phyloP scores from a whole-genome alignment of 1,140 invertebrate genomes.

The Euwallacea similis region DNA sequence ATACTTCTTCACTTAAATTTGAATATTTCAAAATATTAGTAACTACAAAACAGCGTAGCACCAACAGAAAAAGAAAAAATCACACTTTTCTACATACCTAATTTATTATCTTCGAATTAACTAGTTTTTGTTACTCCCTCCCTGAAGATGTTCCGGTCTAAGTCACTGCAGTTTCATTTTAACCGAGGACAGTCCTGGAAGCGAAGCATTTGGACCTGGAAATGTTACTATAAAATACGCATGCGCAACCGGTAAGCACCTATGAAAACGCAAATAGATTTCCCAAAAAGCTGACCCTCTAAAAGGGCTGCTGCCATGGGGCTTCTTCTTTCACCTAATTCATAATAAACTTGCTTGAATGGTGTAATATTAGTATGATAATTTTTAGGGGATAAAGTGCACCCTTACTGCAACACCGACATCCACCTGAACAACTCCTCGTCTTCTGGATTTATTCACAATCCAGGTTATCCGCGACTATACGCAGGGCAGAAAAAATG shows the following conservation, averaged over 20 bases:
- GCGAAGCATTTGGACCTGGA: constrained; percentile 56
- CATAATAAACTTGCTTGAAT: no score
- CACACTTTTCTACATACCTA: no score
- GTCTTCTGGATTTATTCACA: constrained; percentile 60
- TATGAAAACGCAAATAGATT: no score
- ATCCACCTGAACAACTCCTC: constrained; percentile 53
- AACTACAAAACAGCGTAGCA: no score
- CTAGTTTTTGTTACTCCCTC: no score
- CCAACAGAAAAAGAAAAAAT: no score
- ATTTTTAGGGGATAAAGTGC: constrained; percentile 43
- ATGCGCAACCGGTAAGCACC: constrained; percentile 60
- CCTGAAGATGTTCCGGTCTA: constrained; percentile 60
- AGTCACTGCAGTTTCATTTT: constrained; percentile 64
- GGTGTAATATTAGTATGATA: constrained; percentile 3
- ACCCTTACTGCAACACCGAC: constrained; percentile 61
- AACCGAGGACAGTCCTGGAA: constrained; percentile 57
- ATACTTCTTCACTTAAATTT: no score
- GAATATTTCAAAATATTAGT: no score
- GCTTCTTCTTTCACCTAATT: neutral
- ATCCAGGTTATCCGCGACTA: constrained; percentile 65
- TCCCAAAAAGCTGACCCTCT: no score
- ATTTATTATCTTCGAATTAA: no score
- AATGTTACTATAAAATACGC: constrained; percentile 62
- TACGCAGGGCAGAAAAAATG: constrained; percentile 61
- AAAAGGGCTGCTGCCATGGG: no score